These are phyloP conservation scores for Canis aureus DNA, from an alignment of 2,113 vertebrate genomes.

Conservation along the genomic window DNA sequence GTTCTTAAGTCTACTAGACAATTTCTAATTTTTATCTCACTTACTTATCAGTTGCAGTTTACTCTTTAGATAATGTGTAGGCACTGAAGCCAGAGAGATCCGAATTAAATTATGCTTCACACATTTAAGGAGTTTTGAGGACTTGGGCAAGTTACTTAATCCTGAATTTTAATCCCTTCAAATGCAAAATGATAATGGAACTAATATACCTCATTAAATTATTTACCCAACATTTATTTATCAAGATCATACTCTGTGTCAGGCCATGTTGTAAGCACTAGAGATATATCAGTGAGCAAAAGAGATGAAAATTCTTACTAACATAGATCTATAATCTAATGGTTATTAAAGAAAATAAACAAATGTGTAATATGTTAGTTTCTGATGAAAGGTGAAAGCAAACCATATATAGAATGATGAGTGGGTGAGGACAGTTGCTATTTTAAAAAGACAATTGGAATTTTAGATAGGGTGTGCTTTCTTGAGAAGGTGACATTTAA, in stretches of 20 bases:
- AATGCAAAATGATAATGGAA: slow-evolving; percentile 17
- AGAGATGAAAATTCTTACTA: not conserved
- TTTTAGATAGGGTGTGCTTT: not conserved
- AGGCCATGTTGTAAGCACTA: not conserved
- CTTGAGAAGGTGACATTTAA: not conserved
- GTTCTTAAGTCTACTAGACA: not conserved
- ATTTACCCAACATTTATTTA: not conserved
- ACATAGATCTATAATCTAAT: not conserved
- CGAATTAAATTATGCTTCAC: not conserved
- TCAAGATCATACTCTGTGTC: not conserved
- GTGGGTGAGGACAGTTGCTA: not conserved
- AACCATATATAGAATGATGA: not conserved
- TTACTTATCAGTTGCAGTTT: slow-evolving; percentile 11
- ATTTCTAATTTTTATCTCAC: not conserved
- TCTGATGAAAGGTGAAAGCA: not conserved
- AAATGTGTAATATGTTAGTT: not conserved
- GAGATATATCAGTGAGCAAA: not conserved
- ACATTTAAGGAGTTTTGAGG: not conserved
- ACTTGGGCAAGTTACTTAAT: not conserved
- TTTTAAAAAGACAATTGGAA: not conserved
- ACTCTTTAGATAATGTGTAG: not conserved
- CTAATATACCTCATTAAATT: slow-evolving; percentile 16
- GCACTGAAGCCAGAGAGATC: not conserved
- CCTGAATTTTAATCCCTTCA: not conserved
- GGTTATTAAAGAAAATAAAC: not conserved